Percentiles rank a stretch among this genome's conserved stretches.
Conservation (phyloP, 2,888 invertebrate species). For the Conchocele bisecta region DNA sequence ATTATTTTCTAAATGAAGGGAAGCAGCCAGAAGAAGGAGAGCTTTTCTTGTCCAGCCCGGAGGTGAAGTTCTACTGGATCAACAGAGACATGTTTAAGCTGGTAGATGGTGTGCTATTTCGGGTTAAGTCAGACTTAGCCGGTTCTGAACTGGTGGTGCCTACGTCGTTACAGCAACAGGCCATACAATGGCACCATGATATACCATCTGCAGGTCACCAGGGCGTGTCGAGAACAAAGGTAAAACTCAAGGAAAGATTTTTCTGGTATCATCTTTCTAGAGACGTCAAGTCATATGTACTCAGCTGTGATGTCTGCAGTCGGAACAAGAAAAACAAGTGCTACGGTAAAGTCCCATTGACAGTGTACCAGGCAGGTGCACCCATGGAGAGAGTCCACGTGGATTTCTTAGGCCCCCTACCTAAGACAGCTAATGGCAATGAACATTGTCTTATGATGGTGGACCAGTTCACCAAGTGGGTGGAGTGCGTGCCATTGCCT, state of each 20-base stretch:
- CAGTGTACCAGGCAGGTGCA: slow-evolving; percentile 1
- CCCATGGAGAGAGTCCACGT: background rate
- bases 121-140: background rate
- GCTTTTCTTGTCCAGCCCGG: slow-evolving; percentile 6
- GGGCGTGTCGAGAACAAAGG: slow-evolving; percentile 18
- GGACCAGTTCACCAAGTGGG: background rate
- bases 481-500: background rate
- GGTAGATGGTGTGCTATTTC: background rate
- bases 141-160: slow-evolving; percentile 8
- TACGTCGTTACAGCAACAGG: background rate
- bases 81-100: slow-evolving; percentile 3
- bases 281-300: background rate
- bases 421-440: background rate
- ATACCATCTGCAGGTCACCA: slow-evolving; percentile 25
- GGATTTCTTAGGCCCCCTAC: background rate
- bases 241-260: background rate
- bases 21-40: background rate
- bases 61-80: background rate
- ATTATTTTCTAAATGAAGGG: background rate
- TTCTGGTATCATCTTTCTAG: background rate
- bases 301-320: slow-evolving; percentile 1
- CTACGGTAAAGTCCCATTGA: background rate
- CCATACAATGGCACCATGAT: slow-evolving; percentile 23
- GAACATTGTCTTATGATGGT: slow-evolving; percentile 1
- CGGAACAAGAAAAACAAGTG: slow-evolving; percentile 1